Percentiles rank a stretch among this genome's conserved stretches.
Evolutionary conservation across 1,140 invertebrate species (phyloP).

Genomic region (Liolophura sinensis): DNA sequence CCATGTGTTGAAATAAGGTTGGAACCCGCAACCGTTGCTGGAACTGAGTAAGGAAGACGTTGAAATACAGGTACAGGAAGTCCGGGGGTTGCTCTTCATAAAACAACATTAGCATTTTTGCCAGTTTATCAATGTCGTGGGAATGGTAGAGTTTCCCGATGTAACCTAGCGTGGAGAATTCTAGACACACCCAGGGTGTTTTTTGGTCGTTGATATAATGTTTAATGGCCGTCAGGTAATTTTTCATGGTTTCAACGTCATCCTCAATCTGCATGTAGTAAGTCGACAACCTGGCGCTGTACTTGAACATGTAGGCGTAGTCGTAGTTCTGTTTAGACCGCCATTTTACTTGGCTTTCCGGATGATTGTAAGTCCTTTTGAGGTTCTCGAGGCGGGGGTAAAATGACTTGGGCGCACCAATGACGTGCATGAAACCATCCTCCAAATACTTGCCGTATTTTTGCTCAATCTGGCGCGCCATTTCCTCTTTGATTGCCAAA

Average conservation of each 20-base stretch:
- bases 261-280: conserved; percentile 56
- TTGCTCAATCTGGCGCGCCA: conserved; percentile 17
- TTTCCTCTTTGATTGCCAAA: conserved; percentile 14
- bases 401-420: conserved; percentile 40
- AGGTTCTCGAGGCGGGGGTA: conserved; percentile 46
- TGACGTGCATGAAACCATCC: conserved; percentile 44
- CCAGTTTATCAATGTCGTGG: conserved; percentile 42
- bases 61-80: conserved; percentile 51
- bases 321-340: conserved; percentile 54
- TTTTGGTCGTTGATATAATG: conserved; percentile 36
- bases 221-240: conserved; percentile 40
- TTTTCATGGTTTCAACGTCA: conserved; percentile 39
- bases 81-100: conserved; percentile 56
- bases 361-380: conserved; percentile 50
- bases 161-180: conserved; percentile 50
- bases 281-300: conserved; percentile 36
- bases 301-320: conserved; percentile 49
- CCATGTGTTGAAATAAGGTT: conserved; percentile 56
- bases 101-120: conserved; percentile 49
- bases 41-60: conserved; percentile 35
- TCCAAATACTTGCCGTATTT: conserved; percentile 24
- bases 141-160: conserved; percentile 55
- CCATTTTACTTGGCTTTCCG: conserved; percentile 43
- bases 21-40: conserved; percentile 32
- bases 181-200: conserved; percentile 42